phyloP scores from a whole-genome alignment of 2,113 vertebrate species.

The Tragelaphus imberbis region DNA sequence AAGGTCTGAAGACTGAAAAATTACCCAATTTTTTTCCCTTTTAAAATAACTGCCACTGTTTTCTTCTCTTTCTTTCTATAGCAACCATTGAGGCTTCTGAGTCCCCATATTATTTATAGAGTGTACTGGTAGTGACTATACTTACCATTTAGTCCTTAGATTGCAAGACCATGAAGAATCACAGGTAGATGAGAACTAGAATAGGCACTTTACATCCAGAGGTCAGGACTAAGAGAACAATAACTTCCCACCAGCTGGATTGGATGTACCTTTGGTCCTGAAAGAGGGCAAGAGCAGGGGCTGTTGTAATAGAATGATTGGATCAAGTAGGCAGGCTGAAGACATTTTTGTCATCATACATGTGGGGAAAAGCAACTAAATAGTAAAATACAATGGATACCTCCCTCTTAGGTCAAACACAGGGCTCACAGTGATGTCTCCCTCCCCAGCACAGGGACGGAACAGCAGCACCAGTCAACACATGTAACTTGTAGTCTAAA shows the following conservation, averaged over 20 bases:
- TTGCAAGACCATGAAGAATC: not conserved
- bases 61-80: not conserved
- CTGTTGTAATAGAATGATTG: not conserved
- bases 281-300: not conserved
- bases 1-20: not conserved
- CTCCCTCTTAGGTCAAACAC: not conserved
- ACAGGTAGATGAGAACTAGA: not conserved
- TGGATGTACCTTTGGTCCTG: not conserved
- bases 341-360: not conserved
- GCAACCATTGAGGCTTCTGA: not conserved
- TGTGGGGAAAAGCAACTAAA: not conserved
- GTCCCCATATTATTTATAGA: not conserved
- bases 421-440: not conserved
- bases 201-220: not conserved
- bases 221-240: not conserved
- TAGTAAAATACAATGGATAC: not conserved
- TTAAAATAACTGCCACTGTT: not conserved
- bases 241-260: not conserved
- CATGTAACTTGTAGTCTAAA: not conserved
- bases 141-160: not conserved
- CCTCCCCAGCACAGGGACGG: not conserved
- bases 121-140: not conserved
- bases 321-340: not conserved
- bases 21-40: not conserved
- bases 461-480: not conserved